Evolutionary conservation across 1,140 invertebrate genomes (phyloP), one percentile per base, ranked within the genome.

Genomic region (Paraescarpia echinospica): DNA sequence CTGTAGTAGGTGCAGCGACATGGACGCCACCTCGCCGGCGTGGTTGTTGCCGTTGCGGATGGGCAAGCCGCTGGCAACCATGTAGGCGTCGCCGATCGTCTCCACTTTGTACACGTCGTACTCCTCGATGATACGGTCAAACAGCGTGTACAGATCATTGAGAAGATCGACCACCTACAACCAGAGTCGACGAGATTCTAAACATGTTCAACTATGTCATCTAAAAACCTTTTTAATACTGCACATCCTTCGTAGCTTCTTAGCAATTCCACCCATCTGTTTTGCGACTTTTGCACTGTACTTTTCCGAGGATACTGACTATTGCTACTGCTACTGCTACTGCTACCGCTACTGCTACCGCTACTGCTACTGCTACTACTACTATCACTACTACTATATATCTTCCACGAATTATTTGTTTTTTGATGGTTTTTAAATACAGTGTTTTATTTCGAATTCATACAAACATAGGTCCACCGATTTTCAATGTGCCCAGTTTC

Each of bases 81-180:
- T 95, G 92, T 95, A 96, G 6, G 96, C 96, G 94, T 97, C 96
- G n/a, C 96, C 94, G 18, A 94, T 96, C 0, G 95, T 96, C 93
- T 96, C 95, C 34, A 96, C 95, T 93, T 96, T 96, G 93, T 96
- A 96, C 5, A 96, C 96, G 93, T 96, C 96, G 90, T 96, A 96
- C 89, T 93, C 93, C 34, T 95, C 95, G 59, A 96, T 96, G 89
- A 95, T 95, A 1, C 94, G 94, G 92, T 96, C 95, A 93, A 96
- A 96, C 41, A 93, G 98, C 27, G 98, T 98, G 96, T 99, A 99
- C 22, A 99, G 97, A 96, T 99, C 98, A 96, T 99, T 99, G 22
- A 99, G 97, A 4, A 99, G 96, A 95, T 99, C 98, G 1, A 99
- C 98, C 41, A 99, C 98, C 98, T 98, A 77, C 59, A 77, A 77